phyloP scores from a whole-genome alignment of 2,797 vertebrate species.

The Forpus xanthops region DNA sequence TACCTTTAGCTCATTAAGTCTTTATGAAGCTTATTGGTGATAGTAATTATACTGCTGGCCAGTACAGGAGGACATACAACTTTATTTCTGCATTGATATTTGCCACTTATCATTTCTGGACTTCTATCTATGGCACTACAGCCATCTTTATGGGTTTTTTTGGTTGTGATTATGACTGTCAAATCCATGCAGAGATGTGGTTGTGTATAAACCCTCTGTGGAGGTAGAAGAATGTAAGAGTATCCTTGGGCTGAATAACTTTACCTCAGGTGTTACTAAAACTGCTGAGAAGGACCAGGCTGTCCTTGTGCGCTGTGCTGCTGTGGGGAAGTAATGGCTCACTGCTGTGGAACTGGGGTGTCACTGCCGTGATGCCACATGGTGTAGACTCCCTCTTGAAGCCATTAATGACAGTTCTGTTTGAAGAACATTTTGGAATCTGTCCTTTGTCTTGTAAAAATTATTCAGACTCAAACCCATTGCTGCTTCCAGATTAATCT shows the following conservation, averaged over 20 bases:
- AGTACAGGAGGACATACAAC: not conserved
- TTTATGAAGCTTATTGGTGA: not conserved
- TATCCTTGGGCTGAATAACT: not conserved
- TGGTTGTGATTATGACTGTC: not conserved
- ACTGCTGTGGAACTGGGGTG: too few species aligned
- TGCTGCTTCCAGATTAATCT: not conserved
- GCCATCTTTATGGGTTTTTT: not conserved
- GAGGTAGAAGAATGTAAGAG: not conserved
- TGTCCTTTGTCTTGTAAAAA: not conserved
- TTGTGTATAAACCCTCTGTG: not conserved
- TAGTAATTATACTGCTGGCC: not conserved
- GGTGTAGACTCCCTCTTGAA: not conserved
- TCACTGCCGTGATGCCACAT: fast-evolving
- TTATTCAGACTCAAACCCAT: not conserved
- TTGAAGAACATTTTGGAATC: not conserved
- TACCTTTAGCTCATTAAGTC: not conserved
- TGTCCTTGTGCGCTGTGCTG: not conserved
- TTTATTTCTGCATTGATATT: not conserved
- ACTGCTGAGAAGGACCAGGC: not conserved
- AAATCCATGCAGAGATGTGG: not conserved
- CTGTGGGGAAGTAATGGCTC: not conserved
- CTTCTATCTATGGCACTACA: not conserved
- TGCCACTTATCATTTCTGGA: not conserved
- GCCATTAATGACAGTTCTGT: not conserved
- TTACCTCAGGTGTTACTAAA: not conserved